Evolutionary conservation across 2,888 invertebrate species (phyloP), one percentile per base, ranked within the genome.

Genomic region (Strigamia transsilvanica): DNA sequence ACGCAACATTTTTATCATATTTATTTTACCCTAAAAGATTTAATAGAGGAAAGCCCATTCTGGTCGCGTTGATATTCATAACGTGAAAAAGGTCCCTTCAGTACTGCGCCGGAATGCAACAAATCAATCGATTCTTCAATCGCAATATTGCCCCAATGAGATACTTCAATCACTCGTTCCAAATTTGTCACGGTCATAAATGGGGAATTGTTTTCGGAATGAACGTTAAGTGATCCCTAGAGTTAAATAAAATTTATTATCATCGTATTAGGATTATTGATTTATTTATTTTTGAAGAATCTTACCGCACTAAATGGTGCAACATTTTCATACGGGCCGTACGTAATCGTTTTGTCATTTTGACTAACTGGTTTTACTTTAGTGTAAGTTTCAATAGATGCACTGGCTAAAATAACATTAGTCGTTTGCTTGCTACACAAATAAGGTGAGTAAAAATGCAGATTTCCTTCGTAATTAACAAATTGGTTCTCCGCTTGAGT

Each of bases 91-190:
- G 97, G 92, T 34, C 90, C 90, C 87, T 98, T 97, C 61, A 99
- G 89, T 84, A 92, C 91, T 13, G 99, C 99, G 66, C 99, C 99
- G 78, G 94, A 93, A 87, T 99, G 99, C 23, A 93, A 90, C 84
- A 99, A 90, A 87, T 98, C 96, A 85, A 99, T 92, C 9, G 93
- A 92, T 88, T 99, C 99, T 87, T 99, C 98, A 0, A 99, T 91
- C 27, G 99, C 99, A 86, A 99, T 95, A 87, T 99, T 98, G 10
- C 99, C 99, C 99, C 99, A 99, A 88, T 99, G 99, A 0, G 99
- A 99, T 2, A 99, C 92, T 89, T 99, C 99, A 86, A 99, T 94
- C 0, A 92, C 90, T 80, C 99, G 91, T 85, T 95, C 94, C 85
- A 99, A 88, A 78, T 91, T 91, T 0, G 94, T 94, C 0, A 98